Percentiles rank a stretch among this genome's conserved stretches.
phyloP scores from a whole-genome alignment of 1,140 invertebrate species.

The Nilaparvata lugens region DNA sequence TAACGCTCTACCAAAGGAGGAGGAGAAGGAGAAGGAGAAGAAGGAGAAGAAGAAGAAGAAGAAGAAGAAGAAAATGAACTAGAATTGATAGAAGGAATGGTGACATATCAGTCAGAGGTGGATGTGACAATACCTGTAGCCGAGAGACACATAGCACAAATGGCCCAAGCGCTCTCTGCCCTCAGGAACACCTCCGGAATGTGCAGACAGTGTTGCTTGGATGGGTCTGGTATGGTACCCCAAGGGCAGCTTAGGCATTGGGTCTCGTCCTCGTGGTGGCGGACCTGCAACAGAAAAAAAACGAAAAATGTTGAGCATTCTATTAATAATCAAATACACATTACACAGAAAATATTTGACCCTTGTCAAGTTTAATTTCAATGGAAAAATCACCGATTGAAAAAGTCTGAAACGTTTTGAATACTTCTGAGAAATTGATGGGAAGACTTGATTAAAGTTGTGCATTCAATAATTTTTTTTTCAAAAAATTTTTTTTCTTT shows the following conservation, averaged over 20 bases:
- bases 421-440: no score
- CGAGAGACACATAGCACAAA: slow-evolving; percentile 41
- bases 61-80: no score
- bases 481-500: no score
- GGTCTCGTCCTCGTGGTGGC: slow-evolving; percentile 66
- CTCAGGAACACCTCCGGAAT: slow-evolving; percentile 79
- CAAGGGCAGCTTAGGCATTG: slow-evolving; percentile 68
- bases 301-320: no score
- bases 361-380: no score
- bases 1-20: no score
- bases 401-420: neutral
- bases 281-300: slow-evolving; percentile 49
- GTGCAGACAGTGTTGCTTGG: slow-evolving; percentile 60
- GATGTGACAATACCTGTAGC: slow-evolving; percentile 67
- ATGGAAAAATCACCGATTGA: neutral
- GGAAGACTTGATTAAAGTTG: no score
- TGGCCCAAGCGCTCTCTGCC: slow-evolving; percentile 75
- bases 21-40: no score
- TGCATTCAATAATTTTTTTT: no score
- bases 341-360: no score
- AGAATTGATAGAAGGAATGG: slow-evolving; percentile 57
- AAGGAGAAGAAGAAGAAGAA: no score
- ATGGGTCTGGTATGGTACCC: slow-evolving; percentile 69
- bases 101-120: slow-evolving; percentile 66
- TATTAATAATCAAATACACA: no score